Evolutionary conservation across 2,797 vertebrate genomes (phyloP).

Genomic region (Semotilus atromaculatus): DNA sequence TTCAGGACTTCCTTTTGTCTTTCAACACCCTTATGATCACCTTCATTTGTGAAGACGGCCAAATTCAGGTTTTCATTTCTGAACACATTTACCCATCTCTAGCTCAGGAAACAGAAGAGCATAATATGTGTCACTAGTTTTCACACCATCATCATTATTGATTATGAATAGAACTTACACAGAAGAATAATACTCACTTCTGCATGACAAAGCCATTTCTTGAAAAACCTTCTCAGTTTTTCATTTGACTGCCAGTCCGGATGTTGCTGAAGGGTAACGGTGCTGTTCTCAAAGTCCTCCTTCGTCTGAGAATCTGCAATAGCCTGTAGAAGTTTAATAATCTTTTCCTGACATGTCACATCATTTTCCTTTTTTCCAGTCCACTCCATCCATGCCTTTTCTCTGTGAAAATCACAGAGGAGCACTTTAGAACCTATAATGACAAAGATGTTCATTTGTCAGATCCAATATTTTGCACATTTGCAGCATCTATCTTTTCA

Average conservation of each 20-base stretch:
- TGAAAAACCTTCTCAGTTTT: not conserved
- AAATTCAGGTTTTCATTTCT: not conserved
- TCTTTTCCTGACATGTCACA: conserved; percentile 16
- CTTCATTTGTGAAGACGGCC: not conserved
- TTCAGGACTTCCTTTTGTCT: conserved; percentile 1
- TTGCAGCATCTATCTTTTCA: not conserved
- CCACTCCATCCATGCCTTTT: conserved; percentile 37
- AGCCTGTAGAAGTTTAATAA: conserved; percentile 20
- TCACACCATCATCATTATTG: not conserved
- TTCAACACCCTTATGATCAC: not conserved
- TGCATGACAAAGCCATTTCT: not conserved
- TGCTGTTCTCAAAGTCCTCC: conserved; percentile 32
- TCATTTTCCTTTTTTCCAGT: conserved; percentile 23
- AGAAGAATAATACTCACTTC: not conserved
- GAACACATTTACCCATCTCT: not conserved
- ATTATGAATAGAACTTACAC: not conserved
- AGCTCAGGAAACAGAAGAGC: not conserved
- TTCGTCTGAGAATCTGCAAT: conserved; percentile 21
- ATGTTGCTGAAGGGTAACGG: conserved; percentile 23
- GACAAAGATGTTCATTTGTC: not conserved
- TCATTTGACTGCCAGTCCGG: conserved; percentile 1
- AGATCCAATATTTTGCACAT: not conserved
- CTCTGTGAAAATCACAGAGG: conserved; percentile 25
- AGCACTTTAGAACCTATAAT: conserved; percentile 16
- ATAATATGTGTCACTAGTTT: not conserved